Evolutionary conservation across 2,888 invertebrate genomes (phyloP).

Genomic region (Latrodectus hesperus): DNA sequence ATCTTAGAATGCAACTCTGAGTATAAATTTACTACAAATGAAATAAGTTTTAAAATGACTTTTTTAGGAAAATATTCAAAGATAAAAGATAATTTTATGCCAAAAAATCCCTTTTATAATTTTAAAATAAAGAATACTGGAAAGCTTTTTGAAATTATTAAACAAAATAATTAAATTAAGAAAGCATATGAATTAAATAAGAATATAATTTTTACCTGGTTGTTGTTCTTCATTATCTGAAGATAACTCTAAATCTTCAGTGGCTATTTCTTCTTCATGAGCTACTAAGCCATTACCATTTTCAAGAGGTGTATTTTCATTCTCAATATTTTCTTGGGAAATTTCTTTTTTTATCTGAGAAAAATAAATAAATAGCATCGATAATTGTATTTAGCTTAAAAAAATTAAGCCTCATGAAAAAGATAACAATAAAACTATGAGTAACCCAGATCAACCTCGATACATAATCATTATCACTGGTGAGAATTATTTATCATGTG

Average conservation of each 20-base stretch:
- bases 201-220: constrained; percentile 13
- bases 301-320: not conserved
- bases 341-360: not conserved
- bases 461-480: too few species aligned
- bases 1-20: too few species aligned
- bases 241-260: constrained; percentile 47
- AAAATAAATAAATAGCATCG: not conserved
- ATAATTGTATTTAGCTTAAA: not conserved
- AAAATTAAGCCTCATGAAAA: not conserved
- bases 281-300: not conserved
- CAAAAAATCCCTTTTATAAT: too few species aligned
- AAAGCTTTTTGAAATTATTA: too few species aligned
- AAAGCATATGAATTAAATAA: not conserved
- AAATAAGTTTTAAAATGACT: too few species aligned
- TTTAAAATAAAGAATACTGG: too few species aligned
- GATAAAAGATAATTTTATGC: too few species aligned
- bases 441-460: too few species aligned
- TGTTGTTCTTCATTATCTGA: constrained; percentile 37
- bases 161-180: too few species aligned
- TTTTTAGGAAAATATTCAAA: too few species aligned
- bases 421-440: not conserved
- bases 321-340: not conserved
- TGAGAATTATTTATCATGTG: too few species aligned
- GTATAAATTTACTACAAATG: too few species aligned
- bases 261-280: not conserved